These are phyloP conservation scores for Gadopsis marmoratus DNA, from an alignment of 2,797 vertebrate genomes.

Conservation along the genomic window DNA sequence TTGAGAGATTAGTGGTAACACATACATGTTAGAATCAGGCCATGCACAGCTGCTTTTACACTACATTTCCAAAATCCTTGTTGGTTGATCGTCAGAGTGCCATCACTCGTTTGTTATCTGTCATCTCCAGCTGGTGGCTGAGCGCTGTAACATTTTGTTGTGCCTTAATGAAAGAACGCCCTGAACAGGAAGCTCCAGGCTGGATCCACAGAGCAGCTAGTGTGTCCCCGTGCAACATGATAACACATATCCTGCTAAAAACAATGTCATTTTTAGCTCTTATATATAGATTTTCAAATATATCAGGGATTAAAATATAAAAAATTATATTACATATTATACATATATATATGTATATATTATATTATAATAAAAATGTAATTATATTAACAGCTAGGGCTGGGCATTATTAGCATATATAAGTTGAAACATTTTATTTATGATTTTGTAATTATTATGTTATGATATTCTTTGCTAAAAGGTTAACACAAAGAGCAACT, in stretches of 20 bases:
- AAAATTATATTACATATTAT: too few relatives aligned
- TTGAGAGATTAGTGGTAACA: constrained; percentile 85
- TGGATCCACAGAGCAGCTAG: neutral
- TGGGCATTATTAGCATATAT: neutral
- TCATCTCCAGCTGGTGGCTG: constrained; percentile 1
- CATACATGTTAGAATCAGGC: constrained; percentile 80
- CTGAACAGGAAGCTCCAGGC: neutral
- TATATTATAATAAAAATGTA: too few relatives aligned
- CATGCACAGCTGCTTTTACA: constrained; percentile 79
- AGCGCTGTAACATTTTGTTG: constrained; percentile 23
- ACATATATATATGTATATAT: too few relatives aligned
- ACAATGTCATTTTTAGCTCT: neutral
- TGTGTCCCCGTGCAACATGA: neutral
- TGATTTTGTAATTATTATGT: neutral
- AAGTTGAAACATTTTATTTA: too few relatives aligned
- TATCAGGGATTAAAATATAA: neutral
- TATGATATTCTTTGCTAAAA: neutral
- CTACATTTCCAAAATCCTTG: constrained; percentile 54
- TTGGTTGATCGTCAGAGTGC: constrained; percentile 13
- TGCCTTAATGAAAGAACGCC: neutral
- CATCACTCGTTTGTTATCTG: neutral
- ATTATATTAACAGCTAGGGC: neutral
- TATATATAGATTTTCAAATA: neutral
- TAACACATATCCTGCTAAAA: neutral
- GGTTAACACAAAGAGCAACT: too few relatives aligned